These are phyloP conservation scores for Myrmophylax atrothorax DNA, from an alignment of 2,113 vertebrate genomes.

Conservation along the genomic window DNA sequence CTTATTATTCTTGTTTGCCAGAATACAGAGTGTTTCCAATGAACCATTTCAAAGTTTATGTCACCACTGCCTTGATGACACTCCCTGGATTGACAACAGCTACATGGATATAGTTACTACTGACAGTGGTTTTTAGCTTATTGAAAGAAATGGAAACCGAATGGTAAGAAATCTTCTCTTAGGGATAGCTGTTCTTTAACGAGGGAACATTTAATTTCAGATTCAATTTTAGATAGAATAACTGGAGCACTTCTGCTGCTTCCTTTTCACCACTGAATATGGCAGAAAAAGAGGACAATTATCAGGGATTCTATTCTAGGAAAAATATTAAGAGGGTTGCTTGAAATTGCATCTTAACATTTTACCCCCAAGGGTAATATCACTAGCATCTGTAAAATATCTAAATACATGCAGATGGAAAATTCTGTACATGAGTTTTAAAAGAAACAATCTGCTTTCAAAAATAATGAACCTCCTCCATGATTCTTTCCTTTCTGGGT, in stretches of 20 bases:
- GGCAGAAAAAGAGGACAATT: not conserved
- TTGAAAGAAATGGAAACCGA: not conserved
- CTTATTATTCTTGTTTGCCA: not conserved
- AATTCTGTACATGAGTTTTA: not conserved
- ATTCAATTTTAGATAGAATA: not conserved
- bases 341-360: not conserved
- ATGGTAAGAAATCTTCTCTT: not conserved
- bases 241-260: not conserved
- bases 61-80: not conserved
- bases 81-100: not conserved
- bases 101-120: not conserved
- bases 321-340: not conserved
- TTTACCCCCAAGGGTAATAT: not conserved
- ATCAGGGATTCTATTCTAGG: not conserved
- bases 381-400: not conserved
- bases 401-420: not conserved
- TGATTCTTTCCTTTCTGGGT: not conserved
- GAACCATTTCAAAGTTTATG: not conserved
- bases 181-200: not conserved
- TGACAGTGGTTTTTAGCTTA: not conserved
- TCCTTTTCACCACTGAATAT: not conserved
- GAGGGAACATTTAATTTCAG: not conserved
- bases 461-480: not conserved
- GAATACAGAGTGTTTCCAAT: not conserved
- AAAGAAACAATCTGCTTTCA: not conserved